Percentiles rank a stretch among this genome's conserved stretches.
These are phyloP conservation scores for Drosophila ezoana DNA, from an alignment of 2,888 invertebrate genomes.

Conservation along the genomic window DNA sequence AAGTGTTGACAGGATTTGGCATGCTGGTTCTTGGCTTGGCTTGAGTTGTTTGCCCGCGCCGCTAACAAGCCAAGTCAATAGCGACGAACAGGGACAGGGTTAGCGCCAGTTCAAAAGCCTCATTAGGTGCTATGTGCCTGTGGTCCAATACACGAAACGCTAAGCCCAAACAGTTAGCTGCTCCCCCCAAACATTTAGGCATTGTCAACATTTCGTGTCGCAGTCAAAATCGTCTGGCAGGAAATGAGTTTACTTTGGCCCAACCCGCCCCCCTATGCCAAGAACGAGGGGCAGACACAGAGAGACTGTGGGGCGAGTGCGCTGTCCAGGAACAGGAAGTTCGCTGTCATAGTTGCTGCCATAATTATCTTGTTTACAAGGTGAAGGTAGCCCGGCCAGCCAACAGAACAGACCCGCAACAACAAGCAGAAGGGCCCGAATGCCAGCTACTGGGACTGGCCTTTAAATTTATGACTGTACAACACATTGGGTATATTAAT, in stretches of 20 bases:
- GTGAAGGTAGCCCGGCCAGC: conserved; percentile 69
- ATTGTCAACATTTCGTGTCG: conserved; percentile 77
- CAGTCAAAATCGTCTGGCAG: conserved; percentile 73
- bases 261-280: conserved; percentile 35
- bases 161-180: conserved; percentile 41
- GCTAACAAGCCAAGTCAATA: conserved; percentile 76
- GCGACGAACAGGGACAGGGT: conserved; percentile 29
- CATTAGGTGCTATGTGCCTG: conserved; percentile 53
- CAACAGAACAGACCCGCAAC: conserved; percentile 29
- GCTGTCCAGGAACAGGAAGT: conserved; percentile 69
- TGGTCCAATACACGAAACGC: conserved; percentile 42
- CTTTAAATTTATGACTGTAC: conserved; percentile 75
- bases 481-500: conserved; percentile 82
- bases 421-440: conserved; percentile 12
- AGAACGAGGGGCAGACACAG: not conserved
- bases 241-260: conserved; percentile 75
- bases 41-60: conserved; percentile 49
- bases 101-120: conserved; percentile 42
- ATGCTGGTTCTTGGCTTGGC: conserved; percentile 21
- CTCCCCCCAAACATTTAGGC: conserved; percentile 37
- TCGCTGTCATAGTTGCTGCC: conserved; percentile 80
- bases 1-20: conserved; percentile 48
- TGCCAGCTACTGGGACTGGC: conserved; percentile 33
- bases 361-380: conserved; percentile 82
- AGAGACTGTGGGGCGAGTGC: not conserved